Evolutionary conservation across 2,797 vertebrate species (phyloP).

Genomic region (Zonotrichia albicollis): DNA sequence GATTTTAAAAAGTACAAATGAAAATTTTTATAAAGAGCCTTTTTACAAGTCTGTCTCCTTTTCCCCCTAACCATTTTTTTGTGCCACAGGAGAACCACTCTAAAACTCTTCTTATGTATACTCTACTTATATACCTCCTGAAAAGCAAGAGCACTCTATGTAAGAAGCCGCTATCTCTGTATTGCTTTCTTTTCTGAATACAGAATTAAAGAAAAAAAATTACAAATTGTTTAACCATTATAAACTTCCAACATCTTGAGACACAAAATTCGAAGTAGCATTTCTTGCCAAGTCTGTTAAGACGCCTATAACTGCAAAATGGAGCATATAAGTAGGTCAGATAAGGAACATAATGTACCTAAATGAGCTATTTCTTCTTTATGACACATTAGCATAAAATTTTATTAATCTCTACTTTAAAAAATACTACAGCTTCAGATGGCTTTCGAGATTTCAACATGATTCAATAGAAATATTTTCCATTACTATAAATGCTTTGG

Average conservation of each 20-base stretch:
- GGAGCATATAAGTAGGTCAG: constrained; percentile 12
- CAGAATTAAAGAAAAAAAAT: not conserved
- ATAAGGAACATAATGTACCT: constrained; percentile 34
- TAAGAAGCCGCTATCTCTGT: not conserved
- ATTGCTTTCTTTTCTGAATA: not conserved
- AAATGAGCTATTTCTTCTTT: not conserved
- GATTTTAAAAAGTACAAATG: not conserved
- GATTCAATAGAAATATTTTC: constrained; percentile 52
- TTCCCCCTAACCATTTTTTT: not conserved
- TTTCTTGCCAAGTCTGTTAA: constrained; percentile 14
- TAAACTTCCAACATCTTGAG: not conserved
- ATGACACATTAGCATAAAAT: constrained; percentile 17
- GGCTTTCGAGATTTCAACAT: not conserved
- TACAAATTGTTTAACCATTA: not conserved
- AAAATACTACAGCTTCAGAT: not conserved
- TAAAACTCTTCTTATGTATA: not conserved
- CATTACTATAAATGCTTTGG: constrained; percentile 26
- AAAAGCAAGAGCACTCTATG: not conserved
- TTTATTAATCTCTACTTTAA: constrained; percentile 22
- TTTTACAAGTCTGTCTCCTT: not conserved
- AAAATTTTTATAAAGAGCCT: not conserved
- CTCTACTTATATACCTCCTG: not conserved
- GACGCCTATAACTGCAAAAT: not conserved
- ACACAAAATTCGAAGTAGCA: not conserved
- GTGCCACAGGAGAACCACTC: not conserved